Percentiles rank a stretch among this genome's conserved stretches.
Evolutionary conservation across 2,113 vertebrate species (phyloP).

Genomic region (Microcebus jonahi): DNA sequence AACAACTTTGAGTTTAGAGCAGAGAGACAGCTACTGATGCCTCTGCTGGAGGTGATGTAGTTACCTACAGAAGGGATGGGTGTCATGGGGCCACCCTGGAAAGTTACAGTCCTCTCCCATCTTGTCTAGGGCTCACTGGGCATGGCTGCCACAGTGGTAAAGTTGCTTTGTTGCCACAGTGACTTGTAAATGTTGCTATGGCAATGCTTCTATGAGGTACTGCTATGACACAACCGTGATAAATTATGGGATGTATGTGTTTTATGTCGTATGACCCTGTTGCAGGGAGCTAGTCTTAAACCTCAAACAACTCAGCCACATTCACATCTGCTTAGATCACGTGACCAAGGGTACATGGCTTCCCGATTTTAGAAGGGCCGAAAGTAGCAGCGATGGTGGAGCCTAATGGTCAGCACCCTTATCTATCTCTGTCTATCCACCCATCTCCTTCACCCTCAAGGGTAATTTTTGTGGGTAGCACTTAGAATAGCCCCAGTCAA

Average conservation of each 20-base stretch:
- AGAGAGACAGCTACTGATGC: accelerated
- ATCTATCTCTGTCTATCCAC: neutral
- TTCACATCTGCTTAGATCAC: slow-evolving; percentile 63
- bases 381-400: neutral
- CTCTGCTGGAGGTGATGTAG: neutral
- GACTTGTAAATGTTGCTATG: slow-evolving; percentile 89
- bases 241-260: slow-evolving; percentile 88
- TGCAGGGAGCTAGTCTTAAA: slow-evolving; percentile 85
- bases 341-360: slow-evolving; percentile 62
- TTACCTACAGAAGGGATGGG: slow-evolving; percentile 52
- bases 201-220: slow-evolving; percentile 83
- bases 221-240: slow-evolving; percentile 84
- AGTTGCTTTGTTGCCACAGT: slow-evolving; percentile 87
- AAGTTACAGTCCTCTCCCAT: slow-evolving; percentile 72
- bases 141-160: slow-evolving; percentile 76
- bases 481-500: neutral
- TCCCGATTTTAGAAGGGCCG: neutral
- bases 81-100: slow-evolving; percentile 43
- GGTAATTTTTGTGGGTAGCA: neutral
- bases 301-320: slow-evolving; percentile 52
- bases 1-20: neutral
- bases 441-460: neutral
- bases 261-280: slow-evolving; percentile 86
- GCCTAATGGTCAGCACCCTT: neutral
- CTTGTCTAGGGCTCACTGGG: slow-evolving; percentile 80